Base-by-base conservation (phyloP, 2,113 vertebrate genomes). In the Myiozetetes cayanensis region DNA sequence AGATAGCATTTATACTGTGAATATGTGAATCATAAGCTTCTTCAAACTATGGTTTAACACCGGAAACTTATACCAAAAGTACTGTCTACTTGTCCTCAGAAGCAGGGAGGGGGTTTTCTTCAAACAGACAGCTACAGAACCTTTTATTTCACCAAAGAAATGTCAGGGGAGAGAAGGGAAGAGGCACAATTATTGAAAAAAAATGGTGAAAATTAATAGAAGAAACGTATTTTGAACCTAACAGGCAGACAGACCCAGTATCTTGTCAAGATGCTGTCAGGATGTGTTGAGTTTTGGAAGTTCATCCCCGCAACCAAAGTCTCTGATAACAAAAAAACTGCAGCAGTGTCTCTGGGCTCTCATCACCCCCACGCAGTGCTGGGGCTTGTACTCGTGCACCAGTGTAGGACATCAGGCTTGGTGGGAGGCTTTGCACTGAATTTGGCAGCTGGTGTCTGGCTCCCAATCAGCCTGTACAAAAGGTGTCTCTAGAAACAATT, bases 21-120 rank as follows among this genome's bases (percentile, higher is more conserved):
- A 52, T 28, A 52, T 93, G 81, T 96, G 93, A 96, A 93, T 91
- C 91, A 91, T 79, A 82, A 73, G 73, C 35, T 81, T 63, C 73
- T 89, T 89, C 76, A 68, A 58, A 78, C 37, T 8, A 56, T 12
- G 9, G n/a, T 73, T 95, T 82, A 91, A 82, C 59, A 73, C 39
- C 49, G 49, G 37, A 61, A 93, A 93, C 43, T 43, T 68, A 73
- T 65, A 62, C 49, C 28, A 19, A 79, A 95, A 78, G 21, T 85
- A 78, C 5, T 0, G 1, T 63, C 65, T 79, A 58, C 39, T 89
- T 91, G 50, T 50, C 61, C 72, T 72, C 56, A 78, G 63, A 90
- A 84, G 22, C 9, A 62, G 35, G 8, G 44, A 84, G 75, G n/a
- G 8, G 49, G 9, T 39, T 82, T 89, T 83, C 71, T 89, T 94